Conservation (phyloP, 1,140 invertebrate genomes). For the Cataglyphis hispanica region DNA sequence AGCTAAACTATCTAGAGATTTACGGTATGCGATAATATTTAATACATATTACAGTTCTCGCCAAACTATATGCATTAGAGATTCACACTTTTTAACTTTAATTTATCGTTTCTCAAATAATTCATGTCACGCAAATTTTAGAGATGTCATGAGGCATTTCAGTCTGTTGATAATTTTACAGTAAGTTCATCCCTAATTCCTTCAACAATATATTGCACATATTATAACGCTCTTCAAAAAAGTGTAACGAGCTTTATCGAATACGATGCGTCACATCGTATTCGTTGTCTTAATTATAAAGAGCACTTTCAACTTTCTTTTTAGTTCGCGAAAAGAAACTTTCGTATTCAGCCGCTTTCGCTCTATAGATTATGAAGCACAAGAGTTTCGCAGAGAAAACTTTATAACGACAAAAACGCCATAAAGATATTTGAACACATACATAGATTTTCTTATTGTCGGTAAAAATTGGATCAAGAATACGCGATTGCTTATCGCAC, state of each 20-base stretch:
- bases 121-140: neutral
- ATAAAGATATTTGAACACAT: conserved; percentile 38
- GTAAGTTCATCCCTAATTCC: neutral
- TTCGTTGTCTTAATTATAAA: conserved; percentile 4
- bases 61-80: no score
- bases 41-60: no score
- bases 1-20: neutral
- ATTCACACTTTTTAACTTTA: neutral
- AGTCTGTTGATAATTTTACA: neutral
- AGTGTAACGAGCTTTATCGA: conserved; percentile 24
- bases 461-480: neutral
- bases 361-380: conserved; percentile 6
- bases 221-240: neutral
- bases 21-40: no score
- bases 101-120: neutral
- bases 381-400: conserved; percentile 28
- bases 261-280: neutral
- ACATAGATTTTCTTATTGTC: neutral
- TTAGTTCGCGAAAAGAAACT: conserved; percentile 28
- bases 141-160: neutral
- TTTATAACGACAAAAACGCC: conserved; percentile 51
- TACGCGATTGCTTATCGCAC: neutral
- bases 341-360: conserved; percentile 25
- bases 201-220: neutral
- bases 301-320: conserved; percentile 41